phyloP scores from a whole-genome alignment of 2,888 invertebrate genomes.

The Plebejus melissa region DNA sequence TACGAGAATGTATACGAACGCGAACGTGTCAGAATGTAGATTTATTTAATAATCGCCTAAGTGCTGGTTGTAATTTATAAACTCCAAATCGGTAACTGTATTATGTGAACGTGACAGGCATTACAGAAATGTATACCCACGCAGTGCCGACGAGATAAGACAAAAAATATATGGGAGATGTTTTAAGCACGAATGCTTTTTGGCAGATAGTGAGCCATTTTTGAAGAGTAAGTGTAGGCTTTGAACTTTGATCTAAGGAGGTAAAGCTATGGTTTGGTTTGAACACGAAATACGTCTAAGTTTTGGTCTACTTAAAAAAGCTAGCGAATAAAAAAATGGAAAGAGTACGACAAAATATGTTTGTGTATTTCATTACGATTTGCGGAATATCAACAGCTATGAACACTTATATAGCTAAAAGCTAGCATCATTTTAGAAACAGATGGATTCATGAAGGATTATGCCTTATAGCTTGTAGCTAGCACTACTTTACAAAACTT shows the following conservation, averaged over 20 bases:
- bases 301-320: not conserved
- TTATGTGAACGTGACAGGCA: not conserved
- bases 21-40: slow-evolving; percentile 12
- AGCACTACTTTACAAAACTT: too few relatives aligned
- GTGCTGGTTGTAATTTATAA: slow-evolving; percentile 15
- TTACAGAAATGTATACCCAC: slow-evolving; percentile 18
- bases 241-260: not conserved
- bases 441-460: not conserved
- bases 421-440: not conserved
- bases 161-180: slow-evolving; percentile 28
- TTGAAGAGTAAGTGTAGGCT: not conserved
- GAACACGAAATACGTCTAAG: not conserved
- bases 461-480: not conserved
- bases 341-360: too few relatives aligned
- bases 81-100: slow-evolving; percentile 13
- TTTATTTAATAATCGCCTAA: slow-evolving; percentile 18
- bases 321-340: not conserved
- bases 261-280: not conserved
- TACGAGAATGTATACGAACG: not conserved
- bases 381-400: too few relatives aligned
- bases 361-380: too few relatives aligned
- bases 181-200: not conserved
- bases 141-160: slow-evolving; percentile 20
- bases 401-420: too few relatives aligned
- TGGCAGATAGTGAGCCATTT: not conserved